Evolutionary conservation across 2,113 vertebrate species (phyloP).

Genomic region (Tupaia tana): DNA sequence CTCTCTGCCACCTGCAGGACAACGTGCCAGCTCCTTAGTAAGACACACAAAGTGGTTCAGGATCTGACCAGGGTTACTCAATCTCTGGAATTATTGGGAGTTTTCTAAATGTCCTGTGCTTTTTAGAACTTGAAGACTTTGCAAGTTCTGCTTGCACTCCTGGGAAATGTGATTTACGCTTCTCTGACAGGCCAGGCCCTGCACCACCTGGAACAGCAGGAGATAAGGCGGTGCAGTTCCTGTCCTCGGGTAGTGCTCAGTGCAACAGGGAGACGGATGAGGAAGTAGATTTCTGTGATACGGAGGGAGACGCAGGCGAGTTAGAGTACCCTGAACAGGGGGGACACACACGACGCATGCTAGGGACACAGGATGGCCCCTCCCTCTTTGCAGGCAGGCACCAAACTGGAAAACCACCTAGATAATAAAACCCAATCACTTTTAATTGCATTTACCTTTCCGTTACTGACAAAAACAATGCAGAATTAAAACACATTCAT

Average conservation of each 20-base stretch:
- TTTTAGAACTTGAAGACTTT: not conserved
- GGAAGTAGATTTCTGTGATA: not conserved
- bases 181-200: not conserved
- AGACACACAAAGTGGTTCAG: accelerated
- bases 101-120: not conserved
- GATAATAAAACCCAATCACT: not conserved
- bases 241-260: not conserved
- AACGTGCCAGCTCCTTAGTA: not conserved
- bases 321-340: not conserved
- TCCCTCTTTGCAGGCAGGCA: not conserved
- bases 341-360: not conserved
- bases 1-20: not conserved
- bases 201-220: too few species aligned
- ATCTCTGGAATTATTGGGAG: not conserved
- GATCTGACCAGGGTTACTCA: not conserved
- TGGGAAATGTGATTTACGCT: not conserved
- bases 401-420: not conserved
- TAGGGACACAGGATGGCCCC: not conserved
- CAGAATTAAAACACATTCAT: not conserved
- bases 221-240: accelerated
- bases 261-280: not conserved
- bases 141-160: not conserved
- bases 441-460: constrained; percentile 33
- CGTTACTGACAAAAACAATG: not conserved
- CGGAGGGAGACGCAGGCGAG: accelerated